phyloP scores from a whole-genome alignment of 2,888 invertebrate species.

The Drosophila setosimentum region DNA sequence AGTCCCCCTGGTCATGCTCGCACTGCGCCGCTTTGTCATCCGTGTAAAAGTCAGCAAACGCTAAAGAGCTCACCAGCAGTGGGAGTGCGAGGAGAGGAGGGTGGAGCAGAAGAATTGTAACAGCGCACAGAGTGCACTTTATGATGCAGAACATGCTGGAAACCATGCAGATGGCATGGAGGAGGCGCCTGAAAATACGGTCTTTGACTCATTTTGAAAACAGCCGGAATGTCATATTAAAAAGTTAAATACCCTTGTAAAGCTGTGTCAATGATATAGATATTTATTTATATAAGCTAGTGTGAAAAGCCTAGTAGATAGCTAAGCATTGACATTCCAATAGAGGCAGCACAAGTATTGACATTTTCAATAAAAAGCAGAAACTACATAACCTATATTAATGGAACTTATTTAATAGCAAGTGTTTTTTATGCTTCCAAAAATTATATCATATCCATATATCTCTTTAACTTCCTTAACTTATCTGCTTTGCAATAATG shows the following conservation, averaged over 20 bases:
- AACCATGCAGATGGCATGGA: slow-evolving; percentile 16
- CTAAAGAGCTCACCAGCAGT: slow-evolving; percentile 68
- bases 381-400: neutral
- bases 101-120: slow-evolving; percentile 1
- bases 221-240: slow-evolving; percentile 2
- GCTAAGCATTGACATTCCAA: neutral
- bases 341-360: neutral
- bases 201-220: slow-evolving; percentile 60
- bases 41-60: slow-evolving; percentile 74
- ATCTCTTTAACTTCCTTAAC: neutral
- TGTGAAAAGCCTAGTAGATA: too few species aligned
- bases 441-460: neutral
- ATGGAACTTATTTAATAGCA: neutral
- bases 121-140: slow-evolving; percentile 47
- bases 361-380: neutral
- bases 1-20: slow-evolving; percentile 25
- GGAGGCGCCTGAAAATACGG: slow-evolving; percentile 48
- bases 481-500: neutral
- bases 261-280: too few species aligned
- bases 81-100: neutral
- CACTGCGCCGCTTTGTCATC: slow-evolving; percentile 28
- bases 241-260: slow-evolving; percentile 41
- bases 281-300: neutral
- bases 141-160: slow-evolving; percentile 58
- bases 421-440: neutral